phyloP scores from a whole-genome alignment of 1,140 invertebrate species.

The Cotesia chilonis region DNA sequence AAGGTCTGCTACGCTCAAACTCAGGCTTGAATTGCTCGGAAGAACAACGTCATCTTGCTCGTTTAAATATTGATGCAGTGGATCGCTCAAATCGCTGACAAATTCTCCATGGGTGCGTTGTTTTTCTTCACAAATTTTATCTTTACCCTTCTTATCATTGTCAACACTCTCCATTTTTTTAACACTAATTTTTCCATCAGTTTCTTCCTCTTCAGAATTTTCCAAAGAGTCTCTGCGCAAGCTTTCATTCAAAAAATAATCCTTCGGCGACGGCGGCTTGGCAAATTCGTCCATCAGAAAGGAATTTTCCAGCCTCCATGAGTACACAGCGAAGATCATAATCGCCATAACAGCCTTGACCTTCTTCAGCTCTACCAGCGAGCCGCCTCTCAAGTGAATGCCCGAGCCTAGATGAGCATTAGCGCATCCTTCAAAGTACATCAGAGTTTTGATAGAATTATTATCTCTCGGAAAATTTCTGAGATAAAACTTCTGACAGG shows the following conservation, averaged over 20 bases:
- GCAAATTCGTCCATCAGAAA: constrained; percentile 88
- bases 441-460: constrained; percentile 82
- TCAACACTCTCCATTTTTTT: constrained; percentile 37
- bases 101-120: constrained; percentile 67
- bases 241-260: constrained; percentile 62
- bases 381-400: constrained; percentile 84
- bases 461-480: constrained; percentile 70
- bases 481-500: constrained; percentile 87
- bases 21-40: constrained; percentile 55
- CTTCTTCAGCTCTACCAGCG: constrained; percentile 77
- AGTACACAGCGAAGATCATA: constrained; percentile 88
- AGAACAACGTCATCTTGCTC: constrained; percentile 64
- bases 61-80: constrained; percentile 74
- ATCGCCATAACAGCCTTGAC: constrained; percentile 85
- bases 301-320: constrained; percentile 89
- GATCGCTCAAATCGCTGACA: constrained; percentile 79
- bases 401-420: constrained; percentile 87
- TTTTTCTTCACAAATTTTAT: constrained; percentile 64
- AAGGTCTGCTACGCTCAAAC: constrained; percentile 68
- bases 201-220: constrained; percentile 36
- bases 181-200: not conserved
- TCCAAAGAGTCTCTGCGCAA: not conserved
- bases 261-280: constrained; percentile 67
- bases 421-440: constrained; percentile 93
- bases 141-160: constrained; percentile 44